A percentile compares a stretch with the other conserved stretches of the same genome.
Conservation (phyloP, 2,888 invertebrate genomes). For the Oxyteleia sp. region DNA sequence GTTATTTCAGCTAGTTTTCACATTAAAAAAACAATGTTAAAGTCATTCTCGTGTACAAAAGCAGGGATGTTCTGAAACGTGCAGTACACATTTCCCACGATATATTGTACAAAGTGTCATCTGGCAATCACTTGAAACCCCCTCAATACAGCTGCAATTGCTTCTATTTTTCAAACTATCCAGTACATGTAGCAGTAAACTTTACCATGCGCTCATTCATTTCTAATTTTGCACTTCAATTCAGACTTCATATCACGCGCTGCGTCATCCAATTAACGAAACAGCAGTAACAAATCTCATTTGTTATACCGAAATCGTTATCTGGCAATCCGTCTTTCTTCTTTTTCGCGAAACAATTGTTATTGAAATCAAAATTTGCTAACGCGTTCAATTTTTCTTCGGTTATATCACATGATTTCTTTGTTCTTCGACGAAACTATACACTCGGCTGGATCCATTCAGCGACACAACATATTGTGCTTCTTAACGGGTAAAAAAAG, state of each 20-base stretch:
- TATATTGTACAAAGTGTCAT: slow-evolving; percentile 26
- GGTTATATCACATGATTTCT: slow-evolving; percentile 21
- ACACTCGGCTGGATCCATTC: slow-evolving; percentile 44
- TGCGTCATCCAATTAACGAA: background rate
- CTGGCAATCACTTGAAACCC: slow-evolving; percentile 33
- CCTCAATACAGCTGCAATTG: slow-evolving; percentile 35
- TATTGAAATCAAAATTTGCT: slow-evolving; percentile 1
- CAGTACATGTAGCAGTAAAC: background rate
- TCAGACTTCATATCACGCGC: background rate
- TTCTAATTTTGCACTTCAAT: background rate
- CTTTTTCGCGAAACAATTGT: slow-evolving; percentile 1
- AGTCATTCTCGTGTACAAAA: no score
- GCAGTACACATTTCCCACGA: slow-evolving; percentile 32
- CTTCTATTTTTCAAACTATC: slow-evolving; percentile 26
- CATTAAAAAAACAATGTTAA: no score
- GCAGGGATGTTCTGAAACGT: slow-evolving; percentile 4
- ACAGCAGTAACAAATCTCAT: background rate
- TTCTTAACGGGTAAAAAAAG: slow-evolving; percentile 29
- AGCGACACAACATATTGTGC: slow-evolving; percentile 41
- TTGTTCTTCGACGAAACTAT: slow-evolving; percentile 47
- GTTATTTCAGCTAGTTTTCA: no score
- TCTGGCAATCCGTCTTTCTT: background rate
- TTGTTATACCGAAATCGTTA: background rate
- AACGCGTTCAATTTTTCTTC: slow-evolving; percentile 7
- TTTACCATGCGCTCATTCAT: background rate